A percentile compares a stretch with the other conserved stretches of the same genome.
These are phyloP conservation scores for Metopolophium dirhodum DNA, from an alignment of 1,140 invertebrate genomes.

Conservation along the genomic window DNA sequence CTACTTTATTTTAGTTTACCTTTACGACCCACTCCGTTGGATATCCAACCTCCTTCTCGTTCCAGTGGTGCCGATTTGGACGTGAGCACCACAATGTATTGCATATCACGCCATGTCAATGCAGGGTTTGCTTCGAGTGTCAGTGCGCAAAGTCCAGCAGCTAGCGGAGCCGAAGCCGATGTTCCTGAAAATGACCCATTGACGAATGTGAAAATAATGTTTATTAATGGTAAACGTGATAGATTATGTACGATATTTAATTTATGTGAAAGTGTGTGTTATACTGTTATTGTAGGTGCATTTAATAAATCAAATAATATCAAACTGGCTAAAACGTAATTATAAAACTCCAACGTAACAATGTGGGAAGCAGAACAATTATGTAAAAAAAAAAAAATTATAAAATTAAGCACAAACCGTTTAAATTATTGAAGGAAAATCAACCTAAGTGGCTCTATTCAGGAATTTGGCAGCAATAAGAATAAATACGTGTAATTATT, in stretches of 20 bases:
- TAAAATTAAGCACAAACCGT: background rate
- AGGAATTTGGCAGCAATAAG: background rate
- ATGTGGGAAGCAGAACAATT: background rate
- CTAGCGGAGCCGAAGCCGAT: conserved; percentile 93
- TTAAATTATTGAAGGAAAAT: background rate
- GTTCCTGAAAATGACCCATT: conserved; percentile 68
- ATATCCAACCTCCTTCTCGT: conserved; percentile 87
- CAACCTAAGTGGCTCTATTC: background rate
- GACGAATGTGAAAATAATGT: background rate
- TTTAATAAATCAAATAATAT: background rate
- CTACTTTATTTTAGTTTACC: conserved; percentile 62
- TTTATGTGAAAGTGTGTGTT: background rate
- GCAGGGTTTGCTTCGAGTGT: conserved; percentile 92
- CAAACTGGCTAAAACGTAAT: background rate
- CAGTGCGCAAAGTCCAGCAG: conserved; percentile 92
- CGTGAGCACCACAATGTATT: conserved; percentile 94
- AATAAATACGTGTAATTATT: background rate
- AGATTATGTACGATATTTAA: background rate
- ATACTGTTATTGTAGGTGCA: no score
- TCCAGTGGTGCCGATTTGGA: conserved; percentile 80
- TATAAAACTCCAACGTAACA: background rate
- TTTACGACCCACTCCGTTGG: conserved; percentile 90
- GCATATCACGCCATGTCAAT: conserved; percentile 97
- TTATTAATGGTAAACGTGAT: background rate
- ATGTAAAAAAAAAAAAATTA: background rate